Evolutionary conservation across 2,797 vertebrate genomes (phyloP).

Genomic region (Fratercula arctica): DNA sequence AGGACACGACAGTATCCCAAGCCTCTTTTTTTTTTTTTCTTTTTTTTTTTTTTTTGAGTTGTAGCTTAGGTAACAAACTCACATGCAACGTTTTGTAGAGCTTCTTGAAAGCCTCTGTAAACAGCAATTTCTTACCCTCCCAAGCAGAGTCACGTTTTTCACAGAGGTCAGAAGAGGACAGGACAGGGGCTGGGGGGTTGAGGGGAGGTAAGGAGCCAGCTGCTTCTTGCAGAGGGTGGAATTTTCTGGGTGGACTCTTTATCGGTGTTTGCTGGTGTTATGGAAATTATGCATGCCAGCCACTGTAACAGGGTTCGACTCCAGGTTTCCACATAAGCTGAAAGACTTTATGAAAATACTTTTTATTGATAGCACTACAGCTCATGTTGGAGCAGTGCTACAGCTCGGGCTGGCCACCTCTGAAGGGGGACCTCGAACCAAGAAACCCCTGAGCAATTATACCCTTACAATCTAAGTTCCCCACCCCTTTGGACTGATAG

Average conservation of each 20-base stretch:
- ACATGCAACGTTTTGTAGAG: not conserved
- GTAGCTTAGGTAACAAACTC: conserved; percentile 1
- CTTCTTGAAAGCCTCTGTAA: not conserved
- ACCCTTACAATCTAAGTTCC: not conserved
- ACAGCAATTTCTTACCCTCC: not conserved
- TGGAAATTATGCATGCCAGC: not conserved
- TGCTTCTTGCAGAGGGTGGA: not conserved
- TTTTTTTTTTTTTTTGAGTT: not conserved
- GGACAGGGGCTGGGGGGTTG: not conserved
- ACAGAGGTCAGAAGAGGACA: not conserved
- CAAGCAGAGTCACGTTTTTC: not conserved
- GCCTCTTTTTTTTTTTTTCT: not conserved
- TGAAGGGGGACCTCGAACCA: not conserved
- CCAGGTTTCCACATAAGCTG: not conserved
- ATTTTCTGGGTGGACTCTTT: not conserved
- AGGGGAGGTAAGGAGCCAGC: not conserved
- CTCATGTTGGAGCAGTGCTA: not conserved
- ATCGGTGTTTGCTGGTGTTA: not conserved
- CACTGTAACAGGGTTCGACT: not conserved
- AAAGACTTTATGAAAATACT: not conserved
- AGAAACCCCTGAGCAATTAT: not conserved
- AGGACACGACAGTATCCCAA: not conserved
- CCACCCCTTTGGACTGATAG: not conserved
- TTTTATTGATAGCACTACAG: not conserved
- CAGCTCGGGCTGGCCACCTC: not conserved